Percentiles rank a stretch among this genome's conserved stretches.
Conservation (phyloP, 2,113 vertebrate species). For the Clarias magur region DNA sequence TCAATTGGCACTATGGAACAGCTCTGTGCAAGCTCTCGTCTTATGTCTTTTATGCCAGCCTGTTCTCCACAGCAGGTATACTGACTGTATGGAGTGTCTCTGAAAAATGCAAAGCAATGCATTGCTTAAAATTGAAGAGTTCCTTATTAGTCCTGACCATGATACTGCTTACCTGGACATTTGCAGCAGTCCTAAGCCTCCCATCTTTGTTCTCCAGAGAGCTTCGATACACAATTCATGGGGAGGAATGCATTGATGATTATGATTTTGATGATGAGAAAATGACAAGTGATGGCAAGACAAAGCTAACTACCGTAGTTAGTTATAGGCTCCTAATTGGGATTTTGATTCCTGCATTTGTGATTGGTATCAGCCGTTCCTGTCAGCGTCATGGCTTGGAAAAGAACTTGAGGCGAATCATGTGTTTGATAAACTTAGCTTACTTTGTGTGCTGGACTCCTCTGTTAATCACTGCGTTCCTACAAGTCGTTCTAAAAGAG, state of each 20-base stretch:
- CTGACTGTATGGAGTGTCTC: conserved; percentile 41
- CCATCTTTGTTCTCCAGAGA: conserved; percentile 46
- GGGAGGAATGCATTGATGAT: conserved; percentile 38
- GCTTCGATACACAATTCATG: not conserved
- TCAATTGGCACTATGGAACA: conserved; percentile 28
- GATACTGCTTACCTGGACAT: conserved; percentile 31
- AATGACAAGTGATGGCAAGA: not conserved
- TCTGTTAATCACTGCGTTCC: conserved; percentile 8
- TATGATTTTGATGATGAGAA: not conserved
- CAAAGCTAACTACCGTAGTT: not conserved
- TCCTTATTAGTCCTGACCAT: not conserved
- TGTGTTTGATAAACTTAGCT: conserved; percentile 27
- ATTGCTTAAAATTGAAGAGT: not conserved
- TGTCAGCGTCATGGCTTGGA: not conserved
- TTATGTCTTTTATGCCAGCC: conserved; percentile 27
- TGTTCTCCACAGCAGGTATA: conserved; percentile 43
- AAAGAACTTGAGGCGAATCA: not conserved
- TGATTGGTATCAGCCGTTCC: conserved; percentile 16
- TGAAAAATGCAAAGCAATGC: not conserved
- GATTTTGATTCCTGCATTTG: conserved; percentile 26
- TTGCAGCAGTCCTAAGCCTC: conserved; percentile 16
- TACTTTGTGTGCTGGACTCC: conserved; percentile 50
- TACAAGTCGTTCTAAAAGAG: not conserved
- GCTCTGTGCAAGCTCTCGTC: conserved; percentile 47
- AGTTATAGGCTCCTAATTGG: conserved; percentile 37